Evolutionary conservation across 2,797 vertebrate genomes (phyloP).

Genomic region (Agapornis canus): DNA sequence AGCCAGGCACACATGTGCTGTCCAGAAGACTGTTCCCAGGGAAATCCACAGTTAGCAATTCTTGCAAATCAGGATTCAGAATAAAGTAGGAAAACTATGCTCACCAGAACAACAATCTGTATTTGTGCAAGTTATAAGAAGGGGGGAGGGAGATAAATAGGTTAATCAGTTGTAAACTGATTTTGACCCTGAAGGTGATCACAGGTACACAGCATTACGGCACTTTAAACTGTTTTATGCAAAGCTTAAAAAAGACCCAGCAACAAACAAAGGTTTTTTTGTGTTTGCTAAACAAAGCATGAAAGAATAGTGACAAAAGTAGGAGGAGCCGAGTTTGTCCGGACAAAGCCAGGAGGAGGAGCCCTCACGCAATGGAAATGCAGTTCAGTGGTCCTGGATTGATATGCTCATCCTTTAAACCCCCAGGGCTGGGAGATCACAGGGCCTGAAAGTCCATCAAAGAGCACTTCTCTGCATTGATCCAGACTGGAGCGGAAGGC

Average conservation of each 20-base stretch:
- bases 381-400: conserved; percentile 85
- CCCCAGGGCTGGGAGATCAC: conserved; percentile 82
- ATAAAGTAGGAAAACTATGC: neutral
- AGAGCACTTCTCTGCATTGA: conserved; percentile 80
- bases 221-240: conserved; percentile 77
- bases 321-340: conserved; percentile 88
- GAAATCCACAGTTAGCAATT: neutral
- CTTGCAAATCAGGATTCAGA: neutral
- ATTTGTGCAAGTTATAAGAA: neutral
- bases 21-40: conserved; percentile 32
- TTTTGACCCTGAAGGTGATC: conserved; percentile 78
- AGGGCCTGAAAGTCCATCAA: conserved; percentile 80
- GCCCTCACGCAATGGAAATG: conserved; percentile 79
- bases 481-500: conserved; percentile 74
- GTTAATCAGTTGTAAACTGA: conserved; percentile 61
- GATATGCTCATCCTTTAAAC: conserved; percentile 81
- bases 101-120: neutral
- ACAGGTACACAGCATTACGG: conserved; percentile 75
- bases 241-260: conserved; percentile 80
- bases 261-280: conserved; percentile 91
- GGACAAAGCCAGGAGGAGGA: conserved; percentile 91
- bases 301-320: conserved; percentile 97
- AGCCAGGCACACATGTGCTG: conserved; percentile 26
- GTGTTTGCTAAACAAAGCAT: conserved; percentile 99
- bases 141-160: neutral